Percentiles rank a stretch among this genome's conserved stretches.
Evolutionary conservation across 2,888 invertebrate species (phyloP).

Genomic region (Mayetiola destructor): DNA sequence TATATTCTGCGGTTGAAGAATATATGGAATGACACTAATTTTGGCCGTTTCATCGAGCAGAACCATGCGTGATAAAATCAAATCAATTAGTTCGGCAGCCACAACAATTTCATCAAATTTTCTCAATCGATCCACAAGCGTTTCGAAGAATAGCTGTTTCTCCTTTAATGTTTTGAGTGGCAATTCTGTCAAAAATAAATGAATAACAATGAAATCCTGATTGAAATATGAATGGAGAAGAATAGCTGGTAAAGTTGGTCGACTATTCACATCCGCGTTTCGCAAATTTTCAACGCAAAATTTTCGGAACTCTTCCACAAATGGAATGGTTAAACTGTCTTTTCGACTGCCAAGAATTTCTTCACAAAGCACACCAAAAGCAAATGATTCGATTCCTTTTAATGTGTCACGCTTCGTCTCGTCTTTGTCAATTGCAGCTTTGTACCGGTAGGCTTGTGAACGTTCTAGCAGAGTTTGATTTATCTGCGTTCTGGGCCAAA

Average conservation of each 20-base stretch:
- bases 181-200: constrained; percentile 67
- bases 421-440: constrained; percentile 54
- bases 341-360: constrained; percentile 51
- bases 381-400: constrained; percentile 57
- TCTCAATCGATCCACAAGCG: constrained; percentile 50
- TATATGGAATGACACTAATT: constrained; percentile 31
- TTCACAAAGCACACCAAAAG: constrained; percentile 59
- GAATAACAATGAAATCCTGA: constrained; percentile 70
- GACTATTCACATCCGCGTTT: constrained; percentile 44
- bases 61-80: constrained; percentile 70
- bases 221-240: constrained; percentile 64
- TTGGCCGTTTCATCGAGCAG: constrained; percentile 69
- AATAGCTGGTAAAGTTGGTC: constrained; percentile 52
- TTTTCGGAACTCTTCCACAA: constrained; percentile 51
- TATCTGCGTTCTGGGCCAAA: constrained; percentile 53
- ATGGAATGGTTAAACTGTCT: constrained; percentile 51
- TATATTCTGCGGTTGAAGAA: constrained; percentile 20
- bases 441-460: constrained; percentile 52
- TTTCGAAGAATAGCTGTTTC: constrained; percentile 62
- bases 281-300: constrained; percentile 55
- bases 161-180: constrained; percentile 65
- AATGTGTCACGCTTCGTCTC: constrained; percentile 41
- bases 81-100: constrained; percentile 62
- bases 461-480: constrained; percentile 50
- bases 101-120: constrained; percentile 66